Conservation (phyloP, 1,140 invertebrate genomes). For the Adoxophyes honmai region DNA sequence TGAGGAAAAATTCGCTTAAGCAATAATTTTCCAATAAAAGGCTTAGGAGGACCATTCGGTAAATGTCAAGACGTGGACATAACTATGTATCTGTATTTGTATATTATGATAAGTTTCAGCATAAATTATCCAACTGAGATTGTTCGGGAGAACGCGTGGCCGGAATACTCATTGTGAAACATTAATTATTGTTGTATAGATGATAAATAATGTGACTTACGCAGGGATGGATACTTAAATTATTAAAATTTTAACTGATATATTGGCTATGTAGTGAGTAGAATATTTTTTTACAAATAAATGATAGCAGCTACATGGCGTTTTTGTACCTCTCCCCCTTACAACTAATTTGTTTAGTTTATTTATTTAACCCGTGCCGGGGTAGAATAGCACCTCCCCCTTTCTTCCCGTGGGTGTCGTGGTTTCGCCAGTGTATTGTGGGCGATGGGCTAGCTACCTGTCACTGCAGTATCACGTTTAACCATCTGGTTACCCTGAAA, state of each 20-base stretch:
- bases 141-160: constrained; percentile 41
- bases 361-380: no score
- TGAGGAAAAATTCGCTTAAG: constrained; percentile 37
- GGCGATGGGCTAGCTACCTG: no score
- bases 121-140: constrained; percentile 69
- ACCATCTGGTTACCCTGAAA: no score
- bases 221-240: constrained; percentile 79
- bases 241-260: constrained; percentile 78
- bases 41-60: constrained; percentile 71
- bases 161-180: constrained; percentile 73
- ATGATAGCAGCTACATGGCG: constrained; percentile 72
- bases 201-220: constrained; percentile 77
- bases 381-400: no score
- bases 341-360: no score
- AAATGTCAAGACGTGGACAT: constrained; percentile 38
- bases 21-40: constrained; percentile 58
- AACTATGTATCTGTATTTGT: constrained; percentile 43
- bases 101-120: constrained; percentile 67
- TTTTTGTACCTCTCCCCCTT: constrained; percentile 27
- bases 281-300: constrained; percentile 80
- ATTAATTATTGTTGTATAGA: constrained; percentile 76
- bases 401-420: no score
- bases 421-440: no score
- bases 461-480: no score
- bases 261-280: constrained; percentile 79